Evolutionary conservation across 2,113 vertebrate genomes (phyloP).

Genomic region (Promerops cafer): DNA sequence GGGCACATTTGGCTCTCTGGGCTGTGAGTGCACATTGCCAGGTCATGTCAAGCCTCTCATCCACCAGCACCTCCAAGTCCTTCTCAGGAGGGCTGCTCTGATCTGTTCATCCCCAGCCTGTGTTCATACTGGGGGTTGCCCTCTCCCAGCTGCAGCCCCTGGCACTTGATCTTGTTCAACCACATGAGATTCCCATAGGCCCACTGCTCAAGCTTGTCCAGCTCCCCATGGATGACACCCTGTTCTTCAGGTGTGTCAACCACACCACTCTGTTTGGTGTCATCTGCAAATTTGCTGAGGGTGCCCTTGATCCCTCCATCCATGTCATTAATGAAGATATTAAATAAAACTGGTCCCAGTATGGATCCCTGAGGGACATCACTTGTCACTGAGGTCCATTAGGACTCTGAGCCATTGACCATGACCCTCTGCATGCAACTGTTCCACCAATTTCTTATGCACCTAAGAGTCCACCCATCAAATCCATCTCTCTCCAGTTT

Average conservation of each 20-base stretch:
- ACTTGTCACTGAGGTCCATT: background rate
- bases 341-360: background rate
- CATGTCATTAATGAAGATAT: background rate
- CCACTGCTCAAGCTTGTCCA: background rate
- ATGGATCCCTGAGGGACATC: background rate
- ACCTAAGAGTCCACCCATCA: background rate
- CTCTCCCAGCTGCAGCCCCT: background rate
- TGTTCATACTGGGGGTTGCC: background rate
- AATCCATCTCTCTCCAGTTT: background rate
- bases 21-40: background rate
- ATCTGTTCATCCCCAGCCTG: background rate
- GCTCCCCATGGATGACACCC: background rate
- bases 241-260: background rate
- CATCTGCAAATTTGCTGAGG: background rate
- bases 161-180: background rate
- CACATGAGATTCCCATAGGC: background rate
- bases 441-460: background rate
- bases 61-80: background rate
- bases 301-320: background rate
- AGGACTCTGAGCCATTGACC: background rate
- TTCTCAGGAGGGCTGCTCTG: background rate
- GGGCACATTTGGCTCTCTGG: background rate
- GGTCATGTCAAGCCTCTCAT: background rate
- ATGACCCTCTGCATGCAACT: background rate
- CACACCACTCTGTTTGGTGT: background rate